phyloP scores from a whole-genome alignment of 2,113 vertebrate genomes.

The Struthidea cinerea region DNA sequence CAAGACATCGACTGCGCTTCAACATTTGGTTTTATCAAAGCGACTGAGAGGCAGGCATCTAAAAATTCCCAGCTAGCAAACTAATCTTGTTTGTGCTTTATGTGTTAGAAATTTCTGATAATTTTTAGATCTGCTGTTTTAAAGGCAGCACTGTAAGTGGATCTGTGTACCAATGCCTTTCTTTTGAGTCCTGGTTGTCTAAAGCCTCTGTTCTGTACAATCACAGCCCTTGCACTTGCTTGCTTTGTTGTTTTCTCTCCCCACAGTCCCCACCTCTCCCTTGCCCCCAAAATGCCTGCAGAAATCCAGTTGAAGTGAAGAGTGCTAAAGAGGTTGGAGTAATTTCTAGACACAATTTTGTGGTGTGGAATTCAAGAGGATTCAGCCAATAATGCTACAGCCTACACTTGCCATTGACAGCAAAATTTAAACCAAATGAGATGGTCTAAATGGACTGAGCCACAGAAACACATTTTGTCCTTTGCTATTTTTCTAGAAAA shows the following conservation, averaged over 20 bases:
- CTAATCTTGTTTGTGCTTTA: background rate
- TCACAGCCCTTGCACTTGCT: background rate
- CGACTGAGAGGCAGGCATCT: background rate
- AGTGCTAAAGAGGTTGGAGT: background rate
- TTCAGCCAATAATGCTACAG: background rate
- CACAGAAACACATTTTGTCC: background rate
- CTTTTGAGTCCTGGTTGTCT: background rate
- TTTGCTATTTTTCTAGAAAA: background rate
- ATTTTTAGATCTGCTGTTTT: background rate
- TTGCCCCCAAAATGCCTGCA: background rate
- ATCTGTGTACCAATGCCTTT: background rate
- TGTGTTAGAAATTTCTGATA: background rate
- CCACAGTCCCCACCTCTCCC: accelerated
- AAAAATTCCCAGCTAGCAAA: background rate
- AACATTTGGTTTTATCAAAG: background rate
- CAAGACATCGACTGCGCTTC: background rate
- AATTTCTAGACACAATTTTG: accelerated
- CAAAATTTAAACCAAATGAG: background rate
- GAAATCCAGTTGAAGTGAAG: background rate
- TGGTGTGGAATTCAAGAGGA: background rate
- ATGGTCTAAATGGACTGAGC: background rate
- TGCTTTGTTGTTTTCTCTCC: background rate
- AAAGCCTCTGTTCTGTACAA: background rate
- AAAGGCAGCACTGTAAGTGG: background rate
- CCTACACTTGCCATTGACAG: background rate